phyloP scores from a whole-genome alignment of 2,113 vertebrate genomes.

The Notothenia rossii region DNA sequence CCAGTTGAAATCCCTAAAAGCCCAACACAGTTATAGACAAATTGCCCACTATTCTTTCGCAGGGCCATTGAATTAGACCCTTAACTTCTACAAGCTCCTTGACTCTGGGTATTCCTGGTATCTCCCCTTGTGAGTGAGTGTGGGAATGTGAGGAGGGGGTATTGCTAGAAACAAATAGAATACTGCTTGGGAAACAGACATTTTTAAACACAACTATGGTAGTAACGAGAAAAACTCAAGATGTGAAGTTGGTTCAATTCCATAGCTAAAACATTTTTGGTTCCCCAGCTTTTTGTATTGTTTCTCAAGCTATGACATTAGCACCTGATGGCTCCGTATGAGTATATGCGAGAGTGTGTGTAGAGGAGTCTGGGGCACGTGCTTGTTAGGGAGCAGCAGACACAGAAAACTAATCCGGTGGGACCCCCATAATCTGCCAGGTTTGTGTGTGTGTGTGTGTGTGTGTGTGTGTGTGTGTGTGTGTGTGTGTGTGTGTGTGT shows the following conservation, averaged over 20 bases:
- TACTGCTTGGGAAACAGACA: neutral
- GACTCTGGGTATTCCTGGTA: conserved; percentile 28
- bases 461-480: conserved; percentile 19
- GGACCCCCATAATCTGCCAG: conserved; percentile 69
- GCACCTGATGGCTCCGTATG: conserved; percentile 6
- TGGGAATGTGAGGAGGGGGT: conserved; percentile 40
- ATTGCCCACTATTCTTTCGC: neutral
- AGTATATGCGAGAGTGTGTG: neutral
- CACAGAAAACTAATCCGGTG: conserved; percentile 71
- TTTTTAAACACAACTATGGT: neutral
- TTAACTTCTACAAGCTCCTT: conserved; percentile 15
- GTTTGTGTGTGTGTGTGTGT: conserved; percentile 35
- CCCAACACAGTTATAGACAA: neutral
- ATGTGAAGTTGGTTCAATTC: neutral
- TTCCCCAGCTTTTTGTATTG: neutral
- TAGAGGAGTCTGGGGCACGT: conserved; percentile 30
- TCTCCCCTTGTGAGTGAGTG: conserved; percentile 24
- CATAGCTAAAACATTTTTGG: neutral
- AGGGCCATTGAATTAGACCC: conserved; percentile 12
- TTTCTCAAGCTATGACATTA: neutral
- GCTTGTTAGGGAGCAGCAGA: conserved; percentile 64
- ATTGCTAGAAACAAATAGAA: conserved; percentile 22
- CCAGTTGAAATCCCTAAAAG: conserved; percentile 17
- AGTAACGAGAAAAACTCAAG: conserved; percentile 13
- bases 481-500: conserved; percentile 23